Percentiles rank a stretch among this genome's conserved stretches.
phyloP scores from a whole-genome alignment of 2,797 vertebrate genomes.

The Micromesistius poutassou region DNA sequence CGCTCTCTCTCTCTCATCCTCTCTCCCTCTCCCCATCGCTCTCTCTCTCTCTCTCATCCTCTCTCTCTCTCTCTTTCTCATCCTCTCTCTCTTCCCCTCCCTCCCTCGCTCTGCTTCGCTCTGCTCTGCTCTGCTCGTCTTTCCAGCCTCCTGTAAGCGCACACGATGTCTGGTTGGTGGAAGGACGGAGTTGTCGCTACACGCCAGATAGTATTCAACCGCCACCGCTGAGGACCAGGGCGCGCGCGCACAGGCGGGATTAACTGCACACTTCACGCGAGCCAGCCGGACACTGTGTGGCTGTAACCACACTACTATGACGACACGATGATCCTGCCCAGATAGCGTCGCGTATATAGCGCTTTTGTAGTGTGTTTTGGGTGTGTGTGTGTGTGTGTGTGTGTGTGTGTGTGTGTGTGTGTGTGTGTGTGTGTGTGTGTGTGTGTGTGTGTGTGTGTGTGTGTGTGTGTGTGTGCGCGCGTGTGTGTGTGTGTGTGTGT shows the following conservation, averaged over 20 bases:
- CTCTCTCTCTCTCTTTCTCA: neutral
- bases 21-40: too few relatives aligned
- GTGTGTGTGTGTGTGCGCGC: too few relatives aligned
- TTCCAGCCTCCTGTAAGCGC: neutral
- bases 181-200: neutral
- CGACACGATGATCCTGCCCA: neutral
- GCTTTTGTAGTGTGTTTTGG: too few relatives aligned
- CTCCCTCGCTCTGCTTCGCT: neutral
- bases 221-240: neutral
- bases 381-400: too few relatives aligned
- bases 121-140: neutral
- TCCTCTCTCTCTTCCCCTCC: neutral
- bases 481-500: too few relatives aligned
- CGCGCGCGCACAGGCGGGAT: neutral
- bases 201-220: neutral
- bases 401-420: too few relatives aligned
- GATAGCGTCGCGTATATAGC: neutral
- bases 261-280: too few relatives aligned
- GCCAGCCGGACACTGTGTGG: neutral
- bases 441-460: too few relatives aligned
- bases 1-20: neutral
- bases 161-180: neutral
- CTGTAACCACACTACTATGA: neutral
- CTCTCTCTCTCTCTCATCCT: neutral
- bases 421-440: too few relatives aligned